These are phyloP conservation scores for Macropus fuliginosus DNA, from an alignment of 2,797 vertebrate genomes.

Conservation along the genomic window DNA sequence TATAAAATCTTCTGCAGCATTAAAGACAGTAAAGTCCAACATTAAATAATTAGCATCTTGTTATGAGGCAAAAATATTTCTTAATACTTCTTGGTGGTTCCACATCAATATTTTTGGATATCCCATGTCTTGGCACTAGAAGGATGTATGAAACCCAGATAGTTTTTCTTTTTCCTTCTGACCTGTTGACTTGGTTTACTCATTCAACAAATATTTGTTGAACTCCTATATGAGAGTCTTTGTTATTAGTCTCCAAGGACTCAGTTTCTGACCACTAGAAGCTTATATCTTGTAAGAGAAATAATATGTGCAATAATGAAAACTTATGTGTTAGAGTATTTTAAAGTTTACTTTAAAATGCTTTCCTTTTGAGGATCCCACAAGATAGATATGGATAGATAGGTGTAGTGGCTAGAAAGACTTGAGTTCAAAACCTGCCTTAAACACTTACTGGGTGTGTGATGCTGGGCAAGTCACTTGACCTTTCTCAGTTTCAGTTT, in stretches of 20 bases:
- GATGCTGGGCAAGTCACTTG: conserved; percentile 23
- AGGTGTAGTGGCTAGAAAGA: not conserved
- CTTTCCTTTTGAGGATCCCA: not conserved
- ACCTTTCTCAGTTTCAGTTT: conserved; percentile 36
- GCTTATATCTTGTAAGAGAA: not conserved
- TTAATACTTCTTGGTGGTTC: not conserved
- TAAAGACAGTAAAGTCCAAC: not conserved
- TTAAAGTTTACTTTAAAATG: not conserved
- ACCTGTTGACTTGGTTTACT: not conserved
- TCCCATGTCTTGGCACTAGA: not conserved
- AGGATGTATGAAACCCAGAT: not conserved
- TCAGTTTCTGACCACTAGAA: not conserved
- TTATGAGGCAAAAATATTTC: not conserved
- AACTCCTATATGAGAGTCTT: not conserved
- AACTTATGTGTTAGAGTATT: not conserved
- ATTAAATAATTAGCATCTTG: not conserved
- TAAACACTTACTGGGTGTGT: conserved; percentile 25
- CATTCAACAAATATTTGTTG: not conserved
- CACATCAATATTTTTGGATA: not conserved
- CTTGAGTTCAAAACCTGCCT: conserved; percentile 34
- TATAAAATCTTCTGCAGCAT: not conserved
- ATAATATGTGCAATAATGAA: not conserved
- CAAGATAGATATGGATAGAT: not conserved
- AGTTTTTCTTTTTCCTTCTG: not conserved
- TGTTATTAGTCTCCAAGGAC: not conserved